Evolutionary conservation across 2,113 vertebrate genomes (phyloP).

Genomic region (Toxotes jaculatrix): DNA sequence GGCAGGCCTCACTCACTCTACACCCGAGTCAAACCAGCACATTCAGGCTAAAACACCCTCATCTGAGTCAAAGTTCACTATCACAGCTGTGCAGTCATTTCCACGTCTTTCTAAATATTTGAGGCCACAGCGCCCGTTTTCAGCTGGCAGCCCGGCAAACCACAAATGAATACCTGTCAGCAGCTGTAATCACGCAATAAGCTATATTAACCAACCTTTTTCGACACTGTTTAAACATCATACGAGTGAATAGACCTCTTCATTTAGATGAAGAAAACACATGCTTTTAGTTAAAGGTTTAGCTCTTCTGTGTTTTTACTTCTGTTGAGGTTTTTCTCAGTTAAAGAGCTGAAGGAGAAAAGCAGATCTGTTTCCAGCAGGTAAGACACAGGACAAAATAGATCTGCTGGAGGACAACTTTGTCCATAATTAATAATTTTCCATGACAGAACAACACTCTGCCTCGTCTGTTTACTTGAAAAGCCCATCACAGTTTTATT

Average conservation of each 20-base stretch:
- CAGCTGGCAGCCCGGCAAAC: too few relatives aligned
- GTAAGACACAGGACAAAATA: neutral
- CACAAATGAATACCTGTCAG: too few relatives aligned
- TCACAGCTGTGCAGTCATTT: neutral
- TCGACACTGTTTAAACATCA: neutral
- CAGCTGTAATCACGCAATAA: too few relatives aligned
- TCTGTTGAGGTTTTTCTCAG: too few relatives aligned
- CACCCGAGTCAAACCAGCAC: neutral
- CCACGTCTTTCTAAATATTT: neutral
- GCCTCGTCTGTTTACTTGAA: neutral
- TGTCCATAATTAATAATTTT: neutral
- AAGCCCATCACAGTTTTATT: neutral
- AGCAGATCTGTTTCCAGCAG: too few relatives aligned
- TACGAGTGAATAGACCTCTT: too few relatives aligned
- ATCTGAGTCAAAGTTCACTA: neutral
- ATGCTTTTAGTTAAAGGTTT: too few relatives aligned
- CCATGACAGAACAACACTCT: neutral
- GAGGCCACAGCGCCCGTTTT: too few relatives aligned
- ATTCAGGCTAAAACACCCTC: neutral
- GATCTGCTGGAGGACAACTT: neutral
- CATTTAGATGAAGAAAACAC: too few relatives aligned
- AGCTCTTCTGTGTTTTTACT: too few relatives aligned
- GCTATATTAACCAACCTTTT: neutral
- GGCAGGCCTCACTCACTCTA: neutral
- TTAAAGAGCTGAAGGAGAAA: too few relatives aligned